These are phyloP conservation scores for Rotaria macrura DNA, from an alignment of 2,888 invertebrate genomes.

Conservation along the genomic window DNA sequence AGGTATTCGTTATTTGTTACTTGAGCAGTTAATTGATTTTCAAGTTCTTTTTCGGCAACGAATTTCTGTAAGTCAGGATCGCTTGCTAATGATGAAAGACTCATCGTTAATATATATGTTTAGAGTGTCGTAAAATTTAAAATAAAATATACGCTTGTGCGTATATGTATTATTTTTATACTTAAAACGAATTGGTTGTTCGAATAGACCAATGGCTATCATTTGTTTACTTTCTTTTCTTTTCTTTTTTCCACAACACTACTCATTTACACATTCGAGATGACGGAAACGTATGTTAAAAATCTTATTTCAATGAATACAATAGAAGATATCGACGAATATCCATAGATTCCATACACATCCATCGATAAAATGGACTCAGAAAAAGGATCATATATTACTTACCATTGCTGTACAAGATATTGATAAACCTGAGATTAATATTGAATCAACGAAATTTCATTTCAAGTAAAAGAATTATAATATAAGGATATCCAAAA, in stretches of 20 bases:
- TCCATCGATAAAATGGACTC: background rate
- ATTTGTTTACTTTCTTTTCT: too few relatives aligned
- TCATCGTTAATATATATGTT: background rate
- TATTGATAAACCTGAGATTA: background rate
- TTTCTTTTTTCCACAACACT: background rate
- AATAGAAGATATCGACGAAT: background rate
- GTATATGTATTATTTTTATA: too few relatives aligned
- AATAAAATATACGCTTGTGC: too few relatives aligned
- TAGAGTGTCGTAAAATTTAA: too few relatives aligned
- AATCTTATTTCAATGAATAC: background rate
- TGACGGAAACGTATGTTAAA: background rate
- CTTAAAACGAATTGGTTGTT: too few relatives aligned
- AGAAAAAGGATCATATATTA: background rate
- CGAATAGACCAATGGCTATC: too few relatives aligned
- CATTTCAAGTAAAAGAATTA: background rate
- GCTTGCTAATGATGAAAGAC: background rate
- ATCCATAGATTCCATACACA: background rate
- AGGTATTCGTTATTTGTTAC: background rate
- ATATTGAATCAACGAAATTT: slow-evolving; percentile 13
- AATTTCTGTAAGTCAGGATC: slow-evolving; percentile 5
- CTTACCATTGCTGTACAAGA: slow-evolving; percentile 18
- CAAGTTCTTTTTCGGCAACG: slow-evolving; percentile 4
- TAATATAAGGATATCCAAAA: background rate
- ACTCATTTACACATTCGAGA: background rate
- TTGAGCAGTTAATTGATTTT: slow-evolving; percentile 15